A percentile compares a stretch with the other conserved stretches of the same genome.
Conservation (phyloP, 2,797 vertebrate species). For the Malacoctenus gilli region DNA sequence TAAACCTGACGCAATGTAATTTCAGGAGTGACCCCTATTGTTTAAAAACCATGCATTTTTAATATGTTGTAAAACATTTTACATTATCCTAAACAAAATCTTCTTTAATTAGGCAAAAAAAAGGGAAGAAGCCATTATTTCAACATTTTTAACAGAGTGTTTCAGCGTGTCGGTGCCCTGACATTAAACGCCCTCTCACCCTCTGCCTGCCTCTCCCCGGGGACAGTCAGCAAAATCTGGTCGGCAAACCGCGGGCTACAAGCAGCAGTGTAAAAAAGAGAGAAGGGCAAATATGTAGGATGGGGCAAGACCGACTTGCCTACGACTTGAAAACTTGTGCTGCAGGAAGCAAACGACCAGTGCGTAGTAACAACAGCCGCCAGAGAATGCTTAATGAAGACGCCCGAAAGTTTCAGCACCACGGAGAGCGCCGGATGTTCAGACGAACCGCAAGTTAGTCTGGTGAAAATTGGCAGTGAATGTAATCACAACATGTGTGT, state of each 20-base stretch:
- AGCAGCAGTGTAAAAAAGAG: slow-evolving; percentile 1
- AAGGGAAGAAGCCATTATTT: too few relatives aligned
- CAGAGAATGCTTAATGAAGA: slow-evolving; percentile 8
- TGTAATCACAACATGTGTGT: too few relatives aligned
- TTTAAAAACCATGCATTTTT: not conserved
- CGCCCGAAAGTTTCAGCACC: slow-evolving; percentile 43
- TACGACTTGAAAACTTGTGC: slow-evolving; percentile 14
- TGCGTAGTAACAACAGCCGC: not conserved
- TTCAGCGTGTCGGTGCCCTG: not conserved
- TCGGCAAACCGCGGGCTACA: not conserved
- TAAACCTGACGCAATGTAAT: not conserved
- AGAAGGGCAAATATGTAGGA: not conserved
- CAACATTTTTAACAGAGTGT: not conserved
- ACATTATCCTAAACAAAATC: not conserved
- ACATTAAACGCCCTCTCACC: slow-evolving; percentile 1
- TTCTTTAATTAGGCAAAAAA: too few relatives aligned
- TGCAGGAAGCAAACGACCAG: not conserved
- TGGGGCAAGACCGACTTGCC: not conserved
- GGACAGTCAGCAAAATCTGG: slow-evolving; percentile 3
- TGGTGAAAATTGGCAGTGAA: too few relatives aligned
- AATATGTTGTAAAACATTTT: too few relatives aligned
- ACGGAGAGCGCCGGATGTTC: too few relatives aligned
- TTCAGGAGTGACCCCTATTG: not conserved
- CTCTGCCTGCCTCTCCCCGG: not conserved
- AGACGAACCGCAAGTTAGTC: too few relatives aligned